phyloP scores from a whole-genome alignment of 2,888 invertebrate genomes.

The Lepeophtheirus nordmannii region DNA sequence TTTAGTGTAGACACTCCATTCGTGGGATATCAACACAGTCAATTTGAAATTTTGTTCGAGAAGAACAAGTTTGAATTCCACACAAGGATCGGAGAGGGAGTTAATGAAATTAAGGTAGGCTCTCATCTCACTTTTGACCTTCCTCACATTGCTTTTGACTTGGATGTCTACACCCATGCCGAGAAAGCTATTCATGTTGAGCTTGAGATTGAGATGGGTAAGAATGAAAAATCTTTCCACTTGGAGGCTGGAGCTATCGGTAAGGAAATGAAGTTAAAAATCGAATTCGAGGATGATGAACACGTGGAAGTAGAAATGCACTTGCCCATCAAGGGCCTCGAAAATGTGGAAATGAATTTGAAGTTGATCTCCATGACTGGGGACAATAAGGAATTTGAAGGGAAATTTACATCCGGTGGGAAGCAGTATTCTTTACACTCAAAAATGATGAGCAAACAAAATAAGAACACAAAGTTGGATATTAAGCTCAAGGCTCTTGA shows the following conservation, averaged over 20 bases:
- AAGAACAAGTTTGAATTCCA: background rate
- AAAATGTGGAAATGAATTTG: background rate
- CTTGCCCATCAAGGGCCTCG: background rate
- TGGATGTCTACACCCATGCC: background rate
- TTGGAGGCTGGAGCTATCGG: conserved; percentile 7
- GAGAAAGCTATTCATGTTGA: background rate
- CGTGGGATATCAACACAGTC: background rate
- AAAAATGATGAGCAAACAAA: background rate
- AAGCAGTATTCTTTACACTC: background rate
- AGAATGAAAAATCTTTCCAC: background rate
- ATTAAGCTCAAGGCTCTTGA: background rate
- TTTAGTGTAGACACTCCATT: background rate
- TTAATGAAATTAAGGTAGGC: background rate
- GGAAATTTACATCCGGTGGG: background rate
- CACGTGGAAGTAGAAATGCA: background rate
- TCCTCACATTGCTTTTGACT: background rate
- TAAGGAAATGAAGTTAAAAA: background rate
- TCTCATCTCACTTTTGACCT: background rate
- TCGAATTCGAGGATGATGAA: background rate
- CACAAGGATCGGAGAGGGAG: background rate
- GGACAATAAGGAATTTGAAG: background rate
- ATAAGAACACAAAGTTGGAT: background rate
- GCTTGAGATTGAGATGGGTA: background rate
- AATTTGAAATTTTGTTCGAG: background rate
- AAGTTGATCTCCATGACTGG: background rate